These are phyloP conservation scores for Podarcis raffonei DNA, from an alignment of 2,113 vertebrate species.

Conservation along the genomic window DNA sequence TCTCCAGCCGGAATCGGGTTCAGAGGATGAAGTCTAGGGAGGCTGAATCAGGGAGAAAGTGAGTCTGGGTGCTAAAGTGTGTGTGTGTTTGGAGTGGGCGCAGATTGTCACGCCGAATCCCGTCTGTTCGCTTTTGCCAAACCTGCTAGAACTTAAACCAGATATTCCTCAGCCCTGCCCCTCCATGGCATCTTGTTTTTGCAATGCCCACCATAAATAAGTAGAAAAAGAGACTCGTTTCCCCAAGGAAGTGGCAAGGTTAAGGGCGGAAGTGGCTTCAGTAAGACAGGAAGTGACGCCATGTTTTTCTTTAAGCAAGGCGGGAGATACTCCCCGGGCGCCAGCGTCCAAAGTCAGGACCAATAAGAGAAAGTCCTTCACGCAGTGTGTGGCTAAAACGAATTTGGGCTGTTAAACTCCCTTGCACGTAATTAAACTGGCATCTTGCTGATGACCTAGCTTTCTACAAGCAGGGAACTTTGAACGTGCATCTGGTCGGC, in stretches of 20 bases:
- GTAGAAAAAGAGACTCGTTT: background rate
- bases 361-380: too few relatives aligned
- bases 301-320: background rate
- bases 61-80: conserved; percentile 22
- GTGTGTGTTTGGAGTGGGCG: conserved; percentile 2
- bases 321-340: background rate
- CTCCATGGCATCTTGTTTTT: background rate
- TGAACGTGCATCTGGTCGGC: too few relatives aligned
- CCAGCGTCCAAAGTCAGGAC: too few relatives aligned
- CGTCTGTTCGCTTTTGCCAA: conserved; percentile 17
- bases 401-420: too few relatives aligned
- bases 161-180: too few relatives aligned
- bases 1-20: conserved; percentile 45
- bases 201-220: too few relatives aligned
- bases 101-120: conserved; percentile 19
- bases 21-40: conserved; percentile 65
- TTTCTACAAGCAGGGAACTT: too few relatives aligned
- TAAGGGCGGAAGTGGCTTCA: background rate
- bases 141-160: too few relatives aligned
- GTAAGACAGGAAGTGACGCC: background rate
- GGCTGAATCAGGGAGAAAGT: conserved; percentile 65
- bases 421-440: too few relatives aligned
- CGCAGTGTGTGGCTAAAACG: too few relatives aligned
- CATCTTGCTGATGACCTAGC: too few relatives aligned
- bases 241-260: background rate